These are phyloP conservation scores for Drosophila yooni DNA, from an alignment of 2,888 invertebrate species.

Conservation along the genomic window DNA sequence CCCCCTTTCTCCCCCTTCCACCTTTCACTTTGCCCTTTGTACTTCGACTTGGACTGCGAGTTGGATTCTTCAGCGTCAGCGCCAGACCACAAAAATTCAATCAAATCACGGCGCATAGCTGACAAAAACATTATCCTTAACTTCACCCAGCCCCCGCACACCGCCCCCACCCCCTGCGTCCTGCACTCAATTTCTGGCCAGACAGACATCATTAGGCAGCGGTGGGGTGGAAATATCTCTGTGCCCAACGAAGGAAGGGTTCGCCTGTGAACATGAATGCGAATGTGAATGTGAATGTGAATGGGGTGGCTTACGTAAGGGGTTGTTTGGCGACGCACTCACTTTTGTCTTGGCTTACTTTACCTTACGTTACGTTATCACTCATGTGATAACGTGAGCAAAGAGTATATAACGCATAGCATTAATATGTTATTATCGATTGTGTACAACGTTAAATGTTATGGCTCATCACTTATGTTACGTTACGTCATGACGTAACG, in stretches of 20 bases:
- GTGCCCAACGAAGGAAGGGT: conserved; percentile 3
- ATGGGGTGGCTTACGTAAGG: conserved; percentile 14
- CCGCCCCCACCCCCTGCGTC: neutral
- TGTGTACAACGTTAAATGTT: neutral
- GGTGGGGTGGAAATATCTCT: conserved; percentile 10
- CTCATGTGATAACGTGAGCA: neutral
- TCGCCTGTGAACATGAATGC: neutral
- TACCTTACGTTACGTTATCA: neutral
- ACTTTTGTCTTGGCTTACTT: neutral
- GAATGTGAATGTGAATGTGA: too few species aligned
- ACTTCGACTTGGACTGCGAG: neutral
- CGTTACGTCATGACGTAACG: neutral
- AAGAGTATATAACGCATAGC: neutral
- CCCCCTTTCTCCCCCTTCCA: neutral
- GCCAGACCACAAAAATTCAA: conserved; percentile 76
- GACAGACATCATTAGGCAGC: conserved; percentile 56
- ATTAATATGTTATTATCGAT: neutral
- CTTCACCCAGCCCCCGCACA: neutral
- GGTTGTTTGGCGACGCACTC: neutral
- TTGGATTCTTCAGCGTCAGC: conserved; percentile 27
- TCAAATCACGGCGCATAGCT: conserved; percentile 70
- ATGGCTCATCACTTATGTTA: neutral
- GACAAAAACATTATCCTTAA: conserved; percentile 57
- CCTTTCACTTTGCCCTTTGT: neutral
- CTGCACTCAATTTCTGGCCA: conserved; percentile 21